A percentile compares a stretch with the other conserved stretches of the same genome.
Evolutionary conservation across 2,888 invertebrate genomes (phyloP).

Genomic region (Drosophila anomelani): DNA sequence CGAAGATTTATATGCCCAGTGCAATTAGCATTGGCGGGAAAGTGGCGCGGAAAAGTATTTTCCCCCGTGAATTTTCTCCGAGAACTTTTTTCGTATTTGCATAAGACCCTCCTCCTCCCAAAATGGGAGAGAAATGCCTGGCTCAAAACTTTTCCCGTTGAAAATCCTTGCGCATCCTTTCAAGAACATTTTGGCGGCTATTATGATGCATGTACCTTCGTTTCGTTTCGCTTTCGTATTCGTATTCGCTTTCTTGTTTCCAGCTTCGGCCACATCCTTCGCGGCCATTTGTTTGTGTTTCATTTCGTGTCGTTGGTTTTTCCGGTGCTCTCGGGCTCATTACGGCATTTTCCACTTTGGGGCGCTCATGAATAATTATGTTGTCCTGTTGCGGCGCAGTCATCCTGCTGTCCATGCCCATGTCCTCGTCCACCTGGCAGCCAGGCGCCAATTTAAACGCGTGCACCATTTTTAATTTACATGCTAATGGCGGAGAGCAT

Average conservation of each 20-base stretch:
- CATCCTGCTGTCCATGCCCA: slow-evolving; percentile 28
- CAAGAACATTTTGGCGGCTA: slow-evolving; percentile 32
- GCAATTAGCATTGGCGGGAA: slow-evolving; percentile 54
- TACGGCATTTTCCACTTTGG: slow-evolving; percentile 70
- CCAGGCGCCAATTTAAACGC: slow-evolving; percentile 62
- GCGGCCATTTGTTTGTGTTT: slow-evolving; percentile 55
- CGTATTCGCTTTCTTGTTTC: slow-evolving; percentile 18
- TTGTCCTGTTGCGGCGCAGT: slow-evolving; percentile 54
- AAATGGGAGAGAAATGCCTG: not conserved
- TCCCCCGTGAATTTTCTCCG: slow-evolving; percentile 38
- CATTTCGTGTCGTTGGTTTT: slow-evolving; percentile 50
- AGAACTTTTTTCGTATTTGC: slow-evolving; percentile 24
- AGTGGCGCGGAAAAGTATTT: slow-evolving; percentile 32
- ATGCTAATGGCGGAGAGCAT: slow-evolving; percentile 67
- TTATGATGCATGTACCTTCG: slow-evolving; percentile 51
- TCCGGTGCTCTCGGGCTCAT: slow-evolving; percentile 59
- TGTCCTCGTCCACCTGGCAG: slow-evolving; percentile 27
- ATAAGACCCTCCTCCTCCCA: slow-evolving; percentile 12
- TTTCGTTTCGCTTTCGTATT: slow-evolving; percentile 23
- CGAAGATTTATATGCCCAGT: slow-evolving; percentile 37
- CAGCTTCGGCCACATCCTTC: slow-evolving; percentile 26
- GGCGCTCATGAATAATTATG: slow-evolving; percentile 72
- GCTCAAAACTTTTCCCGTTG: slow-evolving; percentile 24
- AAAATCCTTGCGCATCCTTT: slow-evolving; percentile 40
- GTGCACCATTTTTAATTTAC: slow-evolving; percentile 69